Percentiles rank a stretch among this genome's conserved stretches.
phyloP scores from a whole-genome alignment of 2,888 invertebrate genomes.

The Andrena hattorfiana region DNA sequence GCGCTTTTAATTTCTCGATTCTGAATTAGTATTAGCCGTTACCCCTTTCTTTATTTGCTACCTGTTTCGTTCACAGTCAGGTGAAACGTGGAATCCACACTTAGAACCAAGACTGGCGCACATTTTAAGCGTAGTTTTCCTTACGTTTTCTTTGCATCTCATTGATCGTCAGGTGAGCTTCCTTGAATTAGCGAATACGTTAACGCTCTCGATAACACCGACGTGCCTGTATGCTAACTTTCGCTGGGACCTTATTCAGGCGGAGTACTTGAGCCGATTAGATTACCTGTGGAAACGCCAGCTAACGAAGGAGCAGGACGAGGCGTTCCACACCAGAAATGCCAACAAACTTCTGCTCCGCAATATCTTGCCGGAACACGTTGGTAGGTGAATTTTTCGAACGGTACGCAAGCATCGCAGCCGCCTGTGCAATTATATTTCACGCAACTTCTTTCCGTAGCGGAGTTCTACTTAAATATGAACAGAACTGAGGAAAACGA shows the following conservation, averaged over 20 bases:
- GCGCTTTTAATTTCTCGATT: not conserved
- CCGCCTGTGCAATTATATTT: not conserved
- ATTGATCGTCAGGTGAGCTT: constrained; percentile 91
- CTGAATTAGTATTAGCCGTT: constrained; percentile 1
- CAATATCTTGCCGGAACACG: constrained; percentile 97
- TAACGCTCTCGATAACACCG: not conserved
- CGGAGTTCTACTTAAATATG: constrained; percentile 91
- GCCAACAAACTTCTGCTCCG: constrained; percentile 95
- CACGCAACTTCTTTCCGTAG: constrained; percentile 84
- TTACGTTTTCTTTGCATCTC: constrained; percentile 92
- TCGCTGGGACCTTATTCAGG: constrained; percentile 81
- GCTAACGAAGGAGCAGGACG: constrained; percentile 92
- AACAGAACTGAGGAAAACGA: constrained; percentile 89
- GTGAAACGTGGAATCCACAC: constrained; percentile 90
- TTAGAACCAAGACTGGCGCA: constrained; percentile 90
- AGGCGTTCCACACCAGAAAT: constrained; percentile 93
- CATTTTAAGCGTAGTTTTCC: constrained; percentile 90
- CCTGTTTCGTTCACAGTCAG: constrained; percentile 85
- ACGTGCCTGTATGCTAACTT: constrained; percentile 1
- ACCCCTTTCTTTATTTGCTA: not conserved
- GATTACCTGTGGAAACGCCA: constrained; percentile 94
- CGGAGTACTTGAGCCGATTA: constrained; percentile 94
- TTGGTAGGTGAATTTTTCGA: constrained; percentile 88
- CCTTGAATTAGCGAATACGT: not conserved
- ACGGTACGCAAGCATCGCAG: not conserved